Evolutionary conservation across 2,797 vertebrate species (phyloP).

Genomic region (Capromys pilorides): DNA sequence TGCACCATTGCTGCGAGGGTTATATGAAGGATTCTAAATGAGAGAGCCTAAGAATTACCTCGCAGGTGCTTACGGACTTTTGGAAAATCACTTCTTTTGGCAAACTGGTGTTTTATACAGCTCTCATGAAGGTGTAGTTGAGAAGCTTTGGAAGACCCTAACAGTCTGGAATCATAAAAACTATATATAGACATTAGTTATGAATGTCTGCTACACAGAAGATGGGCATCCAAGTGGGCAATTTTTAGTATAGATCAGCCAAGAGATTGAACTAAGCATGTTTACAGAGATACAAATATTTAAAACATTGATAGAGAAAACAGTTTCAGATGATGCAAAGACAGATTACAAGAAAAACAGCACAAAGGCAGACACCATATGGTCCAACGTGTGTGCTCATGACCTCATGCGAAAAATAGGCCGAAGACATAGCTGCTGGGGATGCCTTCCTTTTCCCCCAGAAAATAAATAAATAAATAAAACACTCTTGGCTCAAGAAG

Average conservation of each 20-base stretch:
- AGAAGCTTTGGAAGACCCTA: slow-evolving; percentile 17
- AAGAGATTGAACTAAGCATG: slow-evolving; percentile 81
- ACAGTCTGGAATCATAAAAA: slow-evolving; percentile 46
- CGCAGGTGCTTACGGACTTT: not conserved
- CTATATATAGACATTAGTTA: slow-evolving; percentile 64
- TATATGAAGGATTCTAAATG: not conserved
- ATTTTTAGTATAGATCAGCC: slow-evolving; percentile 77
- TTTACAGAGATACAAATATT: slow-evolving; percentile 82
- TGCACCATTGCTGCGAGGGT: too few relatives aligned
- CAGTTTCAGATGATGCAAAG: slow-evolving; percentile 81
- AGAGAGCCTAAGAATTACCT: not conserved
- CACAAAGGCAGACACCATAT: slow-evolving; percentile 82
- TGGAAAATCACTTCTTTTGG: not conserved
- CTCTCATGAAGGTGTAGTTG: not conserved
- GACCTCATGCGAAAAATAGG: slow-evolving; percentile 77
- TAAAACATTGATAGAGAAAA: slow-evolving; percentile 86
- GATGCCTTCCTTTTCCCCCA: slow-evolving; percentile 65
- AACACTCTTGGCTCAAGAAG: slow-evolving; percentile 57
- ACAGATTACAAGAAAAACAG: slow-evolving; percentile 83
- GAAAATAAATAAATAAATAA: slow-evolving; percentile 73
- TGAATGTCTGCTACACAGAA: slow-evolving; percentile 66
- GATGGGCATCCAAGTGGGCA: slow-evolving; percentile 72
- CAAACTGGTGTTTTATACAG: slow-evolving; percentile 10
- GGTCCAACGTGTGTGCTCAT: slow-evolving; percentile 71
- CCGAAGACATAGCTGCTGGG: slow-evolving; percentile 66